Percentiles rank a stretch among this genome's conserved stretches.
Conservation (phyloP, 2,888 invertebrate species). For the Abscondita cerata region DNA sequence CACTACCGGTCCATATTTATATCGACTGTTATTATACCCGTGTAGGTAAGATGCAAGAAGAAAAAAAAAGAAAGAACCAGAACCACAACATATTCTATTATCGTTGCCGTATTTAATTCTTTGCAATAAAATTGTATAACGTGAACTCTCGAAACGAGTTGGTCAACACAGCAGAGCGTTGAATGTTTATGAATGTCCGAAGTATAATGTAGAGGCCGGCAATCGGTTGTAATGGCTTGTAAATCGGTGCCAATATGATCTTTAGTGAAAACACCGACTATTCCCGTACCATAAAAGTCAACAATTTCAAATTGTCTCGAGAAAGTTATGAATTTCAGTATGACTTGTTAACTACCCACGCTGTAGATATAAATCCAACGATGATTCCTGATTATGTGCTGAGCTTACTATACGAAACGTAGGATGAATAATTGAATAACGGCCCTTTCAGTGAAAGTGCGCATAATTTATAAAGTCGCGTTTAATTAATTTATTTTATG, state of each 20-base stretch:
- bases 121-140: no score
- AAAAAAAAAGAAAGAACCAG: background rate
- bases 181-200: constrained; percentile 44
- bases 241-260: constrained; percentile 51
- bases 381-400: no score
- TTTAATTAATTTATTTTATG: constrained; percentile 20
- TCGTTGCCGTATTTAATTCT: no score
- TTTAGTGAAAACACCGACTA: constrained; percentile 46
- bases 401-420: no score
- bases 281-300: constrained; percentile 32
- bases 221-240: constrained; percentile 48
- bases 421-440: no score
- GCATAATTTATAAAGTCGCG: background rate
- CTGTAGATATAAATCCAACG: background rate
- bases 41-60: no score
- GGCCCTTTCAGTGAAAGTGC: no score
- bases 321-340: constrained; percentile 31
- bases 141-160: constrained; percentile 22
- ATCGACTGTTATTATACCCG: constrained; percentile 1
- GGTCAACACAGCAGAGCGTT: constrained; percentile 38
- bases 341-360: constrained; percentile 20
- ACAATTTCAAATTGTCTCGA: constrained; percentile 29
- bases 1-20: constrained; percentile 17
- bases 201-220: constrained; percentile 44
- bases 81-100: no score